Base-by-base conservation (phyloP, 1,140 invertebrate species). In the Lasioglossum baleicum region DNA sequence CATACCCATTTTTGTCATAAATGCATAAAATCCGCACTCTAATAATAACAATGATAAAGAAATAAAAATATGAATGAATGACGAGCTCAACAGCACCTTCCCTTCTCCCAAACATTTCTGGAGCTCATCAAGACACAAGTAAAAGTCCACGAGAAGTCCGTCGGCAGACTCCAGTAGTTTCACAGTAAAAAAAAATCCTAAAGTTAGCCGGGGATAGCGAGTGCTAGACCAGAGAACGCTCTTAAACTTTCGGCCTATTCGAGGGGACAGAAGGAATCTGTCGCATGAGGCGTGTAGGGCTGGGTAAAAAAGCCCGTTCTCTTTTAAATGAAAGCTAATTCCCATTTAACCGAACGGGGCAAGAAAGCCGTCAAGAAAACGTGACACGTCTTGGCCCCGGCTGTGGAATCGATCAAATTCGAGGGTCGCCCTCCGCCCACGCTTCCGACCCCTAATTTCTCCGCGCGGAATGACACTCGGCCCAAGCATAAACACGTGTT, bases 401-500 rank as follows among this genome's bases (percentile, higher is more conserved):
- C 84, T 82, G 82, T 73, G 58, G 66, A 83, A 87, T 87, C 86
- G 85, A 85, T 87, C 86, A 84, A 87, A 80, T 64, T 82, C 67
- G 58, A 69, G 74, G 70, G 2, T 78, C 61, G 61, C 48, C 70
- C 75, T 71, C 44, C 56, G 20, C 58, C 66, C 73, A 60, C 82
- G 63, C 75, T 20, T 2, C 61, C 63, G 75, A 75, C 82, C 81
- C 83, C 85, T 86, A 81, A 72, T 82, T 87, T 60, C 70, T 75
- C 74, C 65, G 78, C 64, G 48, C 58, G 77, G 87, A 85, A 82
- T 71, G 83, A 77, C 83, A 71, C 85, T 80, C 61, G 70, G 67
- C 82, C 89, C 87, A 89, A 90, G 84, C 81, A 83, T 87, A 88
- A 90, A 91, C 90, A 91, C 88, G 88, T 91, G 90, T 90, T 90